Base-by-base conservation (phyloP, 1,140 invertebrate genomes). In the Cherax quadricarinatus region DNA sequence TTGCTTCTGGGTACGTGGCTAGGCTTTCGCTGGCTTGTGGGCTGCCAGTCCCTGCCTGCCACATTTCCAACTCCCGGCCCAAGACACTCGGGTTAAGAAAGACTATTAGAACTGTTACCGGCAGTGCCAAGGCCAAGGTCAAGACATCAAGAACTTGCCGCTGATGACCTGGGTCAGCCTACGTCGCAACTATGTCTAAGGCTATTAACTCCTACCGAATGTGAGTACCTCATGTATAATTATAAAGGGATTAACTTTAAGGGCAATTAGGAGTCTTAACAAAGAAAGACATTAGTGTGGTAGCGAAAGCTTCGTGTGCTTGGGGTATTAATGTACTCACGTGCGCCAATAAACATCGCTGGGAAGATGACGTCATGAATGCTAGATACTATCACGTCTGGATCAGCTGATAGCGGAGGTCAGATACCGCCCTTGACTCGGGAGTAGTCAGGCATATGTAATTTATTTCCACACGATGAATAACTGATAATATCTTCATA, bases 181-280 rank as follows among this genome's bases (percentile, higher is more conserved):
- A 41, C 48, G 21, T 75, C 81, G 66, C 24, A 81, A 90, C 66
- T 90, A 90, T 90, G 88, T 90, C 88, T 81, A 90, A 90, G 81
- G 88, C 88, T 49, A 90, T 90, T 90, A 90, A 90, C 81, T 83
- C 88, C 80, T 90, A 90, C 70, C 60, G 88, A 75, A 90, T 90
- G 88, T 90, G 82, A 90, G 88, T 90, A 90, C 81, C 18, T 66
- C 14, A 21, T 66, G 62, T 66, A 66, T 66, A 57, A 7, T 57
- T 57, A 14, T 57, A 57, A 57, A 9, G 53, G 7, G 14, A 9
- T 18, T 16, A 66, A 66, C 62, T 66, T 66, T 66, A 16, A 10
- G 16, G 16, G 57, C 16, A 60, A 60, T 16, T 60, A 5, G 18
- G 14, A 21, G 16, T 66, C 62, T 16, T 66, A 21, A 66, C 7